A percentile compares a stretch with the other conserved stretches of the same genome.
Evolutionary conservation across 2,797 vertebrate species (phyloP).

Genomic region (Ctenosaura bakeri): DNA sequence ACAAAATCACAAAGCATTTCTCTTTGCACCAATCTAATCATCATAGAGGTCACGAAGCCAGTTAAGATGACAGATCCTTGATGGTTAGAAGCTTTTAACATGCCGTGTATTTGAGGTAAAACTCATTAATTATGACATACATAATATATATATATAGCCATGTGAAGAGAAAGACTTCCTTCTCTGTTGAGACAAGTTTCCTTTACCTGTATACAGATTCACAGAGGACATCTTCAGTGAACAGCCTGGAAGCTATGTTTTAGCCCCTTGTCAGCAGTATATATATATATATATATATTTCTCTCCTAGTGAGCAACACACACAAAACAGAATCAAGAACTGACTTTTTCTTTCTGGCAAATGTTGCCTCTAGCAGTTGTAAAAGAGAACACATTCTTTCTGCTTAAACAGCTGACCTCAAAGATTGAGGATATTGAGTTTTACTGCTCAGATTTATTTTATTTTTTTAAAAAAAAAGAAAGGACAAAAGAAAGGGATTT

Average conservation of each 20-base stretch:
- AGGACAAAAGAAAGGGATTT: background rate
- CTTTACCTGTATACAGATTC: background rate
- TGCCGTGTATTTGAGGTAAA: background rate
- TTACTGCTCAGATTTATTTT: background rate
- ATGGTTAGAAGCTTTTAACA: background rate
- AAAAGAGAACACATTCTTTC: background rate
- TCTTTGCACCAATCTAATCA: background rate
- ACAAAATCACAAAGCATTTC: background rate
- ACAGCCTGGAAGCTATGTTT: slow-evolving; percentile 22
- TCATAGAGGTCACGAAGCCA: background rate
- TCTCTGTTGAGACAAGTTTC: slow-evolving; percentile 5
- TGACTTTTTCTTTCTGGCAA: slow-evolving; percentile 15
- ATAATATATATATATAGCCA: background rate
- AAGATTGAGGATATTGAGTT: background rate
- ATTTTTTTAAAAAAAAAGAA: slow-evolving; percentile 18
- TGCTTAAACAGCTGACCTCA: slow-evolving; percentile 39
- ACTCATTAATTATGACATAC: slow-evolving; percentile 37
- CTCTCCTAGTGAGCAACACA: slow-evolving; percentile 19
- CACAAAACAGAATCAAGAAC: slow-evolving; percentile 23
- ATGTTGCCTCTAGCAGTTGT: background rate
- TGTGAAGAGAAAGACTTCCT: background rate
- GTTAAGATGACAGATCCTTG: background rate
- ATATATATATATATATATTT: background rate
- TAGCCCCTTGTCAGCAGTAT: slow-evolving; percentile 36
- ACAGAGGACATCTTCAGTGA: slow-evolving; percentile 19